Evolutionary conservation across 2,797 vertebrate genomes (phyloP).

Genomic region (Nannoperca obscura): DNA sequence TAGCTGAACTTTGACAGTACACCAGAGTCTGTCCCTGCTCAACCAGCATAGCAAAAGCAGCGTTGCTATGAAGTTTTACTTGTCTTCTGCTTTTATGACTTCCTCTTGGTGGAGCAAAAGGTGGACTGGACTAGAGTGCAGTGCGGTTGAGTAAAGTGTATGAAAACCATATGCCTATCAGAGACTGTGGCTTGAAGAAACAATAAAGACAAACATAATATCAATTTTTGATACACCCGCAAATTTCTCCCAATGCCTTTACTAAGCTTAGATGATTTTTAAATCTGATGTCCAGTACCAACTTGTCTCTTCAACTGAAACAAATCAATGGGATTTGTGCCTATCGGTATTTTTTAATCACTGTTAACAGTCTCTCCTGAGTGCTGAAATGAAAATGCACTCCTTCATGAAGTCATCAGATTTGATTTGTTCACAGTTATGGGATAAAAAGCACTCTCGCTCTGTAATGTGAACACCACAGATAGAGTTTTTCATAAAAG

Average conservation of each 20-base stretch:
- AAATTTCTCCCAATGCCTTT: not conserved
- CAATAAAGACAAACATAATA: not conserved
- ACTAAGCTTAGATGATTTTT: not conserved
- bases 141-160: slow-evolving; percentile 5
- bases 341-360: slow-evolving; percentile 59
- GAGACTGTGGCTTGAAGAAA: slow-evolving; percentile 10
- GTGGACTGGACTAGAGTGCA: slow-evolving; percentile 22
- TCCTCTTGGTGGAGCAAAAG: slow-evolving; percentile 45
- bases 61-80: slow-evolving; percentile 60
- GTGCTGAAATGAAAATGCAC: slow-evolving; percentile 74
- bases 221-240: not conserved
- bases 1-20: slow-evolving; percentile 83
- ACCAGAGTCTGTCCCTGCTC: slow-evolving; percentile 68
- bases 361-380: slow-evolving; percentile 66
- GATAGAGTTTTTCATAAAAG: slow-evolving; percentile 75
- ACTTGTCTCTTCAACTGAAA: slow-evolving; percentile 40
- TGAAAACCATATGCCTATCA: slow-evolving; percentile 27
- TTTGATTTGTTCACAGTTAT: slow-evolving; percentile 73
- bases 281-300: slow-evolving; percentile 20
- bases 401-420: slow-evolving; percentile 68
- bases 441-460: slow-evolving; percentile 71
- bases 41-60: slow-evolving; percentile 64
- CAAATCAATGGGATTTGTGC: slow-evolving; percentile 48
- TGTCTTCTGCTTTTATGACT: slow-evolving; percentile 63
- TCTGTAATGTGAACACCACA: slow-evolving; percentile 71